Base-by-base conservation (phyloP, 2,113 vertebrate genomes). In the Rhynchomys soricoides region DNA sequence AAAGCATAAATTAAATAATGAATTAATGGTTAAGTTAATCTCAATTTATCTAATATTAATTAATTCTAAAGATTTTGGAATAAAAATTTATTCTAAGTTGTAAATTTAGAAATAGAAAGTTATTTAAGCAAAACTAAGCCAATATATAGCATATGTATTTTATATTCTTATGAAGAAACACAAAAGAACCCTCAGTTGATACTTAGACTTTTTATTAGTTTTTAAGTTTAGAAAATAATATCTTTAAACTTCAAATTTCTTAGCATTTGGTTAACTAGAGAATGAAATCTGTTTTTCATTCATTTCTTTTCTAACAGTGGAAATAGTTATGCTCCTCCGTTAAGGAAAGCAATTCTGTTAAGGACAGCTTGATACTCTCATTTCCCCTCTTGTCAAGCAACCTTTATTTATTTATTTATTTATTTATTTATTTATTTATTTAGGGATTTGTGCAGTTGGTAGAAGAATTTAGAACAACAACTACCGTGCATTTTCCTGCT, bases 211-310 rank as follows among this genome's bases (percentile, higher is more conserved):
- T 82, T 5, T n/a, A 22, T 22, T 24, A 62, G 5, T 26, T 68
- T 66, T 70, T 91, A 87, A 75, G 66, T 71, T 90, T 24, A 79
- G 37, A 88, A 82, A 89, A 57, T 71, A 6, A 21, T 22, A 75
- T 74, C 43, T 57, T 96, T 52, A 81, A 50, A 43, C 26, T 95
- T 40, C 31, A 96, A 79, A 70, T 15, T 22, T 52, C 52, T 95
- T 96, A 45, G 37, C 31, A 92, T 90, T 97, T 98, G 77, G 94
- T 96, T 97, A 97, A 95, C 64, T 95, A 40, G 34, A 94, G 95
- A 97, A 91, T 93, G 89, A 95, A 97, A 48, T 88, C 97, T 97
- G 94, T 94, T 75, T 95, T 97, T 96, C 48, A 91, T 91, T 95
- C 86, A 29, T 74, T 50, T 97, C 96, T 88, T 90, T 97, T 95